Evolutionary conservation across 1,140 invertebrate genomes (phyloP).

Genomic region (Drosophila saltans): DNA sequence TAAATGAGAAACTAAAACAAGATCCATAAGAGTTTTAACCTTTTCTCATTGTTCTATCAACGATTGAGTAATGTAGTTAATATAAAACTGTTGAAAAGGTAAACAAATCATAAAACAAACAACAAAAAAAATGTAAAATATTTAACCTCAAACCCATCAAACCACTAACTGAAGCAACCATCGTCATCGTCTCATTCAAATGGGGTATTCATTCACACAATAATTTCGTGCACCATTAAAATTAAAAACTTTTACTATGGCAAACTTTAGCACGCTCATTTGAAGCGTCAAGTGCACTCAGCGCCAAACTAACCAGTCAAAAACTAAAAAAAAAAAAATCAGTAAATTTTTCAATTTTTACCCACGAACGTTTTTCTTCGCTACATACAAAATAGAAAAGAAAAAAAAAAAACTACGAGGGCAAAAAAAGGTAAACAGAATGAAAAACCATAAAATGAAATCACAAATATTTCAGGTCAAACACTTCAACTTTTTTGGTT

Average conservation of each 20-base stretch:
- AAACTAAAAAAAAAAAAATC: neutral
- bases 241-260: slow-evolving; percentile 23
- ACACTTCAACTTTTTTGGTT: slow-evolving; percentile 25
- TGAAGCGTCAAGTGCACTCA: slow-evolving; percentile 29
- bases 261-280: slow-evolving; percentile 29
- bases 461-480: slow-evolving; percentile 23
- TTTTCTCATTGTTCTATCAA: slow-evolving; percentile 6
- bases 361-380: neutral
- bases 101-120: neutral
- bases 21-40: neutral
- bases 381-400: neutral
- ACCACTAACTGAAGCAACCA: neutral
- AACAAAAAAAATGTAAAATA: neutral
- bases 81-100: slow-evolving; percentile 10
- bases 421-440: neutral
- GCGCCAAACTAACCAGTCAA: slow-evolving; percentile 5
- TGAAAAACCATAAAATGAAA: slow-evolving; percentile 23
- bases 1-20: no score
- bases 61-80: slow-evolving; percentile 13
- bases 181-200: neutral
- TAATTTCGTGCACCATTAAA: slow-evolving; percentile 32
- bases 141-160: no score
- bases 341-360: slow-evolving; percentile 20
- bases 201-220: slow-evolving; percentile 15
- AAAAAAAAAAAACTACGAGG: neutral